Evolutionary conservation across 2,113 vertebrate species (phyloP).

Genomic region (Phocoena sinus): DNA sequence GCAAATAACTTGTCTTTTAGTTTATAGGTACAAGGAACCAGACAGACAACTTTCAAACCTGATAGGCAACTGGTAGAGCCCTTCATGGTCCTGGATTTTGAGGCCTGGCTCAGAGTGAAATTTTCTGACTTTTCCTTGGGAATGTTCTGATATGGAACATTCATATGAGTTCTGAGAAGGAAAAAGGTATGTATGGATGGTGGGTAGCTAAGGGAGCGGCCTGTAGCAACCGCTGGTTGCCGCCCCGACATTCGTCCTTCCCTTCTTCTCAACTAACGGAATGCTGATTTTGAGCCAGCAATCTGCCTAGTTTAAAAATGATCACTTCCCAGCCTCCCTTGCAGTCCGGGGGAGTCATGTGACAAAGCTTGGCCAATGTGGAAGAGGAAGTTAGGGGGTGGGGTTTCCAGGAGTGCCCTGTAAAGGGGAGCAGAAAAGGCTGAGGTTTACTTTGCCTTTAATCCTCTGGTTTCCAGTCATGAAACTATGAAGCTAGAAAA

Average conservation of each 20-base stretch:
- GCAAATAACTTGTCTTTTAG: neutral
- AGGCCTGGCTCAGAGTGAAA: neutral
- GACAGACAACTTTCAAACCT: too few species aligned
- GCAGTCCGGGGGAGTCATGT: neutral
- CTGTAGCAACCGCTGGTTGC: accelerated
- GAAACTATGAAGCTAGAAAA: neutral
- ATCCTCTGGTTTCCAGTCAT: neutral
- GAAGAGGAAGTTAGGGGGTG: neutral
- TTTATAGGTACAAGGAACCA: neutral
- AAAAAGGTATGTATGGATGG: accelerated
- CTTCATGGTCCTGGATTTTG: neutral
- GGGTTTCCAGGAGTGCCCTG: neutral
- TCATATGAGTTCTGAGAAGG: neutral
- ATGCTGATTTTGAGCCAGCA: neutral
- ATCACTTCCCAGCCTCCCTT: neutral
- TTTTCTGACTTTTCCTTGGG: neutral
- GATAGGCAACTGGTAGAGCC: neutral
- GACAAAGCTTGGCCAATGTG: neutral
- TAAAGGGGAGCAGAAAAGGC: neutral
- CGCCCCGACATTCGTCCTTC: neutral
- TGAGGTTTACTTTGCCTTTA: neutral
- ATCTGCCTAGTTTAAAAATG: neutral
- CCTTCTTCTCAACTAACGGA: neutral
- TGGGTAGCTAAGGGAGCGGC: neutral
- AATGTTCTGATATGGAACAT: neutral